Base-by-base conservation (phyloP, 2,113 vertebrate genomes). In the Donacobius atricapilla region DNA sequence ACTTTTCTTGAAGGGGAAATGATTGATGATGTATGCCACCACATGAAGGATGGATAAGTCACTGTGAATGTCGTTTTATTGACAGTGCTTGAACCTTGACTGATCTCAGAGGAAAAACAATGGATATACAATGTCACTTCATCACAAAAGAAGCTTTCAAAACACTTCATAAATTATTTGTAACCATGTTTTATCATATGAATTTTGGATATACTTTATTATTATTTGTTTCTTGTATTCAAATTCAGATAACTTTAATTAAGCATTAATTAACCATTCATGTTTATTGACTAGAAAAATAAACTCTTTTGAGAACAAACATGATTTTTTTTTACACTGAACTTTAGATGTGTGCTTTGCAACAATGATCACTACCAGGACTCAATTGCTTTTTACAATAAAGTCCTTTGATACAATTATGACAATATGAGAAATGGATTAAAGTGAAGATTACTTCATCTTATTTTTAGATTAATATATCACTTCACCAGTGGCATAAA, bases 41-140 rank as follows among this genome's bases (percentile, higher is more conserved):
- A 40, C 25, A 13, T 61, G 68, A 92, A 82, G 22, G 31, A 95
- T 83, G 63, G 51, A 37, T 70, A 83, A 84, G 24, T 42, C 65
- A 23, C 48, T 92, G 37, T 63, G 76, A 87, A 56, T 66, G 40
- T 31, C 77, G 6, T 70, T 92, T 92, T 95, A 87, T 83, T 86
- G 82, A 87, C 63, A 83, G 31, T 42, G 18, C 28, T 91, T 87
- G 91, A 65, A 71, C 69, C 35, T 57, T 87, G 77, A 79, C 90
- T 92, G 75, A 96, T 95, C 73, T 92, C 54, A 91, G 57, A 91
- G 51, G 85, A 92, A 93, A 78, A 96, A 71, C 70, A 95, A 39
- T 39, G n/a, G 30, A 23, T 75, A 27, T 44, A 42, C 70, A 90
- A 72, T 71, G 66, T 57, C 73, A 39, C 45, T 87, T 81, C 42